A percentile compares a stretch with the other conserved stretches of the same genome.
Conservation (phyloP, 2,113 vertebrate genomes). For the Salminus brasiliensis region DNA sequence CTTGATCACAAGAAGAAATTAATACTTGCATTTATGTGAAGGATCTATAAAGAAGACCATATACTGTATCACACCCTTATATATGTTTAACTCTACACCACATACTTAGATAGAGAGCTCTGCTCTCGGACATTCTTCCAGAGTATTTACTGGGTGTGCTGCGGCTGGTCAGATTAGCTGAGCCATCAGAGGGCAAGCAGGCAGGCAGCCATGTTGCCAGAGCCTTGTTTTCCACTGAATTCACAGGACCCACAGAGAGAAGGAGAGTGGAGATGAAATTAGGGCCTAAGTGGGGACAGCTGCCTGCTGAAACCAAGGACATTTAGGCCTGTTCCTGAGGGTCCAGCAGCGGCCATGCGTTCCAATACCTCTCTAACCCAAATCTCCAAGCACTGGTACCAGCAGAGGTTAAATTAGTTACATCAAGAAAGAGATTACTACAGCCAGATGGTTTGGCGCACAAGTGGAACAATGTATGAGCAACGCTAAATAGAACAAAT, state of each 20-base stretch:
- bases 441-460: constrained; percentile 55
- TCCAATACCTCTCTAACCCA: constrained; percentile 47
- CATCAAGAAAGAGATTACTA: constrained; percentile 49
- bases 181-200: constrained; percentile 24
- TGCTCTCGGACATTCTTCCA: background rate
- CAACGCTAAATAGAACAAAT: constrained; percentile 45
- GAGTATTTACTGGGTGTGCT: background rate
- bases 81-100: background rate
- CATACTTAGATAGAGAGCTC: background rate
- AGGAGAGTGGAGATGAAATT: constrained; percentile 56
- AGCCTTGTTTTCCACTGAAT: constrained; percentile 51
- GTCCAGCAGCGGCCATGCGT: constrained; percentile 31
- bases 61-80: background rate
- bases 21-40: background rate
- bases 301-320: constrained; percentile 59
- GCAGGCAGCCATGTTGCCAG: constrained; percentile 33
- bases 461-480: constrained; percentile 41
- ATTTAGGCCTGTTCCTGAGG: constrained; percentile 55
- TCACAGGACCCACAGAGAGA: constrained; percentile 45
- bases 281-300: constrained; percentile 62
- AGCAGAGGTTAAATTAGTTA: constrained; percentile 57
- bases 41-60: background rate
- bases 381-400: constrained; percentile 46
- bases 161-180: background rate
- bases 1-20: background rate